Conservation (phyloP, 2,888 invertebrate species). For the Resseliella maxima region DNA sequence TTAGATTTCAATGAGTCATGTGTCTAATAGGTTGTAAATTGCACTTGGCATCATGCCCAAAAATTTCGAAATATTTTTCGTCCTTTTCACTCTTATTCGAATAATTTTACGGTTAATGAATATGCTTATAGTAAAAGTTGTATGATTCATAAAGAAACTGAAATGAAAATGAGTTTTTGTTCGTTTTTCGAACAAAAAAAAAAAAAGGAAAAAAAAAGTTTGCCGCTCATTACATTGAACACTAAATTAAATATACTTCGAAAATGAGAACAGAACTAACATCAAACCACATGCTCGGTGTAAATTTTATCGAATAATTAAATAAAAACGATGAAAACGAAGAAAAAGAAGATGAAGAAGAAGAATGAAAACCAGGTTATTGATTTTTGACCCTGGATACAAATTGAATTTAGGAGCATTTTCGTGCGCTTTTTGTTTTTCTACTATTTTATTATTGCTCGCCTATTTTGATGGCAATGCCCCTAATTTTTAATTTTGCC, state of each 20-base stretch:
- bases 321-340: neutral
- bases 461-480: neutral
- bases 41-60: neutral
- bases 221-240: neutral
- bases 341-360: too few species aligned
- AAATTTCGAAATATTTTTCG: neutral
- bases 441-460: neutral
- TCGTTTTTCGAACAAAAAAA: too few species aligned
- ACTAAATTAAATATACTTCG: neutral
- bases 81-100: neutral
- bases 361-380: neutral
- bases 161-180: neutral
- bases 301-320: neutral
- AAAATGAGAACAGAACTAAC: neutral
- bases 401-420: neutral
- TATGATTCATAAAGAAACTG: neutral
- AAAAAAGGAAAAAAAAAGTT: neutral
- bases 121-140: neutral
- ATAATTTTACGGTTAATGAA: neutral
- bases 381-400: slow-evolving; percentile 53
- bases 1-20: neutral
- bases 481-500: neutral
- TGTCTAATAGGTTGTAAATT: slow-evolving; percentile 32
- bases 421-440: too few species aligned
- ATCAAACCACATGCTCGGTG: neutral